A percentile compares a stretch with the other conserved stretches of the same genome.
These are phyloP conservation scores for Standfussiana lucernea DNA, from an alignment of 2,888 invertebrate genomes.

Conservation along the genomic window DNA sequence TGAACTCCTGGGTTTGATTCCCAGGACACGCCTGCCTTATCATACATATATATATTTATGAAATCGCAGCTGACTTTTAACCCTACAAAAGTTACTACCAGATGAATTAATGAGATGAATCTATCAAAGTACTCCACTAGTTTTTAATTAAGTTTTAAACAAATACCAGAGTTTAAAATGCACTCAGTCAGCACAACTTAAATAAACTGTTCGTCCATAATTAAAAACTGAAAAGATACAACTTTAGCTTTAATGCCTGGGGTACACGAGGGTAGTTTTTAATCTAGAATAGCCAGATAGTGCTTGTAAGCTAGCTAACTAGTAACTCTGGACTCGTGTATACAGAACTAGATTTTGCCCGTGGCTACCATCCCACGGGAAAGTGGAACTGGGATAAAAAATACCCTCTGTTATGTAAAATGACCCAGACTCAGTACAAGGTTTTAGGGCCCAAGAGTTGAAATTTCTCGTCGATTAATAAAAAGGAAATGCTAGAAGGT, in stretches of 20 bases:
- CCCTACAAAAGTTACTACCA: background rate
- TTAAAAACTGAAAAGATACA: slow-evolving; percentile 47
- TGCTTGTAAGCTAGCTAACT: background rate
- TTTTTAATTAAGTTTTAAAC: background rate
- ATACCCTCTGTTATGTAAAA: background rate
- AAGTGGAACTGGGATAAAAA: background rate
- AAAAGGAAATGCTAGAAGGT: no score
- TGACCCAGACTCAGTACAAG: background rate
- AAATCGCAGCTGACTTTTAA: background rate
- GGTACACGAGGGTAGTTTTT: background rate
- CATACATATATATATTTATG: background rate
- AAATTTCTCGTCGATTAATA: no score
- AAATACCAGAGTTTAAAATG: background rate
- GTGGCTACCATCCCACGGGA: background rate
- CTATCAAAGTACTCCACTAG: background rate
- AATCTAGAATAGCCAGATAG: background rate
- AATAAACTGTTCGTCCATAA: slow-evolving; percentile 30
- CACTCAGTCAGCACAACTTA: slow-evolving; percentile 5
- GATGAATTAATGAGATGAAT: background rate
- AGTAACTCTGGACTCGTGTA: background rate
- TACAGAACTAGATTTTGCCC: background rate
- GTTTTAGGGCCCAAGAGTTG: no score
- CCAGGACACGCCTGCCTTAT: background rate
- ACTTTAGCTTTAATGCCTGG: slow-evolving; percentile 3
- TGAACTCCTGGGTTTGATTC: background rate